These are phyloP conservation scores for Neomicropteryx cornuta DNA, from an alignment of 1,140 invertebrate species.

Conservation along the genomic window DNA sequence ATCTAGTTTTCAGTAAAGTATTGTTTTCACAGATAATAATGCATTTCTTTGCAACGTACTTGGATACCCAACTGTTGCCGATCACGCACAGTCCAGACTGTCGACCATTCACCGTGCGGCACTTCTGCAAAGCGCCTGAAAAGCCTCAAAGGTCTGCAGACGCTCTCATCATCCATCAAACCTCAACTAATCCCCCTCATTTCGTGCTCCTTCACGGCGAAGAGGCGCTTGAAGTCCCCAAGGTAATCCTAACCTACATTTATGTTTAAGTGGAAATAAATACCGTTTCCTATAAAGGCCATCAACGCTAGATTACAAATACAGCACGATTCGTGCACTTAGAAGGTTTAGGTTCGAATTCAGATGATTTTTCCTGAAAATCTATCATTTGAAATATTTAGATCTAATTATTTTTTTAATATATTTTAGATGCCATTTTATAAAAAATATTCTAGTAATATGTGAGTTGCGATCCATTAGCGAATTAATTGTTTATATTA, in stretches of 20 bases:
- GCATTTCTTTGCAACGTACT: slow-evolving; percentile 68
- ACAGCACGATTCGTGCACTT: too few relatives aligned
- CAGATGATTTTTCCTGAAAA: too few relatives aligned
- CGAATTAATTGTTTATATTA: neutral
- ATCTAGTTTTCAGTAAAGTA: slow-evolving; percentile 5
- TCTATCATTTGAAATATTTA: too few relatives aligned
- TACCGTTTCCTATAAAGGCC: too few relatives aligned
- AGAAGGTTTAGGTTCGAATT: too few relatives aligned
- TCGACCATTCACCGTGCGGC: slow-evolving; percentile 48
- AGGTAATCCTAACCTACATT: slow-evolving; percentile 41
- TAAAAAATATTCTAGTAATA: too few relatives aligned
- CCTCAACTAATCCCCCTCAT: slow-evolving; percentile 55
- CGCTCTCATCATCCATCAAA: slow-evolving; percentile 43
- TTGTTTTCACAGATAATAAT: slow-evolving; percentile 57
- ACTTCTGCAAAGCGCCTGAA: slow-evolving; percentile 46
- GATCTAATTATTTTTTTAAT: too few relatives aligned
- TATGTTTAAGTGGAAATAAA: too few relatives aligned
- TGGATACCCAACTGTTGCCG: slow-evolving; percentile 69
- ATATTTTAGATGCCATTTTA: too few relatives aligned
- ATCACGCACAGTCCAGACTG: slow-evolving; percentile 64
- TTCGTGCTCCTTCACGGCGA: slow-evolving; percentile 53
- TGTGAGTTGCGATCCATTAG: neutral
- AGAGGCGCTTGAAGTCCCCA: slow-evolving; percentile 50
- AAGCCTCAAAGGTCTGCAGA: slow-evolving; percentile 33
- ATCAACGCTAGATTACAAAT: too few relatives aligned